Base-by-base conservation (phyloP, 2,888 invertebrate genomes). In the Conus canariensis region DNA sequence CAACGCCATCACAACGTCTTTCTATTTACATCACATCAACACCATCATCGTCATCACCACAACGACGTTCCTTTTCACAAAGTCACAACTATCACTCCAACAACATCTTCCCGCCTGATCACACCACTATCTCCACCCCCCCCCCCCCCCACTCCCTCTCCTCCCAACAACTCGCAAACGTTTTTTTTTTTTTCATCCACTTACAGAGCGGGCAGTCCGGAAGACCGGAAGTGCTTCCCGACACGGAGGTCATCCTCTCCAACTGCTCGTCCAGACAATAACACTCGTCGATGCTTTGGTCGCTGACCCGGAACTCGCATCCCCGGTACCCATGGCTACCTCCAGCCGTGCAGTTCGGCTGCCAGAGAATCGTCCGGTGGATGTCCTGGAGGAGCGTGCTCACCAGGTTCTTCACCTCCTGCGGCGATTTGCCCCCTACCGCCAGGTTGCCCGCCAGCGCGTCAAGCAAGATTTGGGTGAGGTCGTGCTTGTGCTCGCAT, bases 261-360 rank as follows among this genome's bases (percentile, higher is more conserved):
- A 60, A 16, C 14, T 45, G 5, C 30, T 67, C 30, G n/a, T 67
- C 86, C 67, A 67, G 25, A 25, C 86, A 86, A 25, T 60, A 86
- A 22, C 86, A 86, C 45, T 16, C 45, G 64, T 45, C 25, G 45
- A 60, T 86, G 30, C 30, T 30, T 16, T 25, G 30, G 85, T 67
- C 45, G 0, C 67, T 5, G 45, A 45, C 86, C 86, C 22, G 30
- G 67, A 10, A 45, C 64, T 67, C 64, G 67, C 86, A 86, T 7
- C 86, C 86, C 86, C 86, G 64, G 67, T 64, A 86, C 25, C 25
- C 67, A 67, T 67, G 64, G 67, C 86, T 86, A 9, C 86, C 86
- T 4, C 86, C 86, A 19, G 30, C 5, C 30, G 86, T 86, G 64
- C 86, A 86, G 86, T 67, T 67, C 19, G 86, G 86, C 86, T 86